Conservation (phyloP, 2,113 vertebrate genomes). For the Nibea albiflora region DNA sequence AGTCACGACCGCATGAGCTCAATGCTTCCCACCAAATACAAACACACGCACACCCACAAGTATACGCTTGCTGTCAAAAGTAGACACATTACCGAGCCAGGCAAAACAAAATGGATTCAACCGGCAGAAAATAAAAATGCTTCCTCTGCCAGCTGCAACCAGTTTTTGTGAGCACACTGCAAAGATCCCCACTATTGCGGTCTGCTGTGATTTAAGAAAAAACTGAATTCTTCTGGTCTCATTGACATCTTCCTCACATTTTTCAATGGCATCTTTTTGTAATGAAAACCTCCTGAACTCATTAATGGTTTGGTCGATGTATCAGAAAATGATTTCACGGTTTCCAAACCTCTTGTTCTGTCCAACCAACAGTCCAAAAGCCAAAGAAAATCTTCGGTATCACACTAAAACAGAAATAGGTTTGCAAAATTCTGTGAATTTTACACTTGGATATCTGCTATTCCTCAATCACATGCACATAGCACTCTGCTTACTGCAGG, state of each 20-base stretch:
- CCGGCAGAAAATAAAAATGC: conserved; percentile 23
- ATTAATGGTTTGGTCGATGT: background rate
- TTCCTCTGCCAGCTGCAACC: conserved; percentile 24
- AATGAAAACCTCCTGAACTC: background rate
- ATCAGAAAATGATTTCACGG: too few relatives aligned
- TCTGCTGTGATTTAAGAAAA: conserved; percentile 13
- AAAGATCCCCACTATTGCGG: background rate
- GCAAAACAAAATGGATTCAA: conserved; percentile 29
- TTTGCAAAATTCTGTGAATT: too few relatives aligned
- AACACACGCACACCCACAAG: conserved; percentile 31
- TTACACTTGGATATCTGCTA: too few relatives aligned
- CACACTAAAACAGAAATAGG: background rate
- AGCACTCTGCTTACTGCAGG: too few relatives aligned
- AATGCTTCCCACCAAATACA: conserved; percentile 37
- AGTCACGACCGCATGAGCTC: conserved; percentile 12
- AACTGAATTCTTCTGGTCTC: background rate
- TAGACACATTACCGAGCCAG: conserved; percentile 5
- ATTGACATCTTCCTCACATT: background rate
- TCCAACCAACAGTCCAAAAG: background rate
- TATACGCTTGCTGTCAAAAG: conserved; percentile 8
- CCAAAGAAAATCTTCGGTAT: background rate
- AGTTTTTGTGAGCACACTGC: conserved; percentile 4
- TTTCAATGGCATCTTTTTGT: background rate
- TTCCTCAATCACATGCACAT: too few relatives aligned
- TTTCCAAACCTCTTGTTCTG: background rate